Conservation (phyloP, 2,888 invertebrate genomes). For the Kryphioiulus occultus region DNA sequence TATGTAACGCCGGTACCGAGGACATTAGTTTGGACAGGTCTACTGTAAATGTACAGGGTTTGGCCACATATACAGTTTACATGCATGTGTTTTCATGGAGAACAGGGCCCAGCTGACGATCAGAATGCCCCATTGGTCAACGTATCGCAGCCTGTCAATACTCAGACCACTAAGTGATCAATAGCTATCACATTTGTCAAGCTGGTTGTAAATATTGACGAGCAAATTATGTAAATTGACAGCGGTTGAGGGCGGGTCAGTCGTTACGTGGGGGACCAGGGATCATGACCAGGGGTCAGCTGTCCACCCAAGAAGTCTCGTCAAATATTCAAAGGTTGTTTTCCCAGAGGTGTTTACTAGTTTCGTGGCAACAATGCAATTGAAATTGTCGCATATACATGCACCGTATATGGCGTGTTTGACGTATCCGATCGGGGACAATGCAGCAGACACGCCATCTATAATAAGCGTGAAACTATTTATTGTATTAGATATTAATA, state of each 20-base stretch:
- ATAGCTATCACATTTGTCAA: background rate
- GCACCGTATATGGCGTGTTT: no score
- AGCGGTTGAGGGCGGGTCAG: background rate
- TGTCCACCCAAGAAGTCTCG: background rate
- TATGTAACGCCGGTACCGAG: no score
- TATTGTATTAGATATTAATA: slow-evolving; percentile 23
- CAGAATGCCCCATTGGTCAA: background rate
- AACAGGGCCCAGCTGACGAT: no score
- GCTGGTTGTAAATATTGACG: background rate
- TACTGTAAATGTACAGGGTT: no score
- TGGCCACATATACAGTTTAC: no score
- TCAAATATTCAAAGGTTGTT: background rate
- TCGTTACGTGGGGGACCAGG: background rate
- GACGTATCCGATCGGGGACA: background rate
- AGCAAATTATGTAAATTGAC: slow-evolving; percentile 23
- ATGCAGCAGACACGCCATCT: slow-evolving; percentile 23
- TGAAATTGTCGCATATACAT: background rate
- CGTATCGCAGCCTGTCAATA: background rate
- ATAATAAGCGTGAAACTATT: slow-evolving; percentile 23
- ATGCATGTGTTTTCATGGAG: no score
- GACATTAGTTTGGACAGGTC: no score
- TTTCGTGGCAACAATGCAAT: slow-evolving; percentile 12
- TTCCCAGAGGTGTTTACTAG: slow-evolving; percentile 12
- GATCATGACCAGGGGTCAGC: background rate
- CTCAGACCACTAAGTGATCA: background rate